phyloP scores from a whole-genome alignment of 1,140 invertebrate genomes.

The Drosophila ironensis region DNA sequence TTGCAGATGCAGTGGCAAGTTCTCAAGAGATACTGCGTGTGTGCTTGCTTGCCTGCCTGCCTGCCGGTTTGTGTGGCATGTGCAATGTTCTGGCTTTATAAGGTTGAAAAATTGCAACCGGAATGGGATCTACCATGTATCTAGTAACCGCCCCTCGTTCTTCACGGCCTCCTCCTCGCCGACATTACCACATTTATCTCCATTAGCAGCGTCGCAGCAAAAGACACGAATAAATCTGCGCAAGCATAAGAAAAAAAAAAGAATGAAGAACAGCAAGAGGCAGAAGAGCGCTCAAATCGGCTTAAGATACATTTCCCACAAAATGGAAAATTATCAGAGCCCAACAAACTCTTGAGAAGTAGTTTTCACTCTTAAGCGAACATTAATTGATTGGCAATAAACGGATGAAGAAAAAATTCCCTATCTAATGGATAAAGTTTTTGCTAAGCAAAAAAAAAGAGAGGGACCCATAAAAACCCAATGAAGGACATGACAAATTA shows the following conservation, averaged over 20 bases:
- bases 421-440: slow-evolving; percentile 24
- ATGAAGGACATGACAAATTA: slow-evolving; percentile 1
- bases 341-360: background rate
- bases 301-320: background rate
- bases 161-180: background rate
- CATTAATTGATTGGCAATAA: background rate
- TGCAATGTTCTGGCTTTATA: slow-evolving; percentile 58
- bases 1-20: slow-evolving; percentile 15
- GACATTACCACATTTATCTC: slow-evolving; percentile 27
- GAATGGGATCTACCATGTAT: slow-evolving; percentile 54
- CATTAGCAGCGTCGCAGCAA: slow-evolving; percentile 22
- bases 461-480: background rate
- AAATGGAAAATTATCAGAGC: background rate
- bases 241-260: background rate
- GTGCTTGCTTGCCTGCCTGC: background rate
- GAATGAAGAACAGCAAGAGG: slow-evolving; percentile 4
- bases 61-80: slow-evolving; percentile 33
- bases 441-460: background rate
- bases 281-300: background rate
- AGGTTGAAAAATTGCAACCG: slow-evolving; percentile 70
- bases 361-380: background rate
- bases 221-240: slow-evolving; percentile 12
- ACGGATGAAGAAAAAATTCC: no score
- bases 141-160: slow-evolving; percentile 6
- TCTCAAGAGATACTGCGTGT: slow-evolving; percentile 27